Evolutionary conservation across 2,797 vertebrate species (phyloP).

Genomic region (Crocidura indochinensis): DNA sequence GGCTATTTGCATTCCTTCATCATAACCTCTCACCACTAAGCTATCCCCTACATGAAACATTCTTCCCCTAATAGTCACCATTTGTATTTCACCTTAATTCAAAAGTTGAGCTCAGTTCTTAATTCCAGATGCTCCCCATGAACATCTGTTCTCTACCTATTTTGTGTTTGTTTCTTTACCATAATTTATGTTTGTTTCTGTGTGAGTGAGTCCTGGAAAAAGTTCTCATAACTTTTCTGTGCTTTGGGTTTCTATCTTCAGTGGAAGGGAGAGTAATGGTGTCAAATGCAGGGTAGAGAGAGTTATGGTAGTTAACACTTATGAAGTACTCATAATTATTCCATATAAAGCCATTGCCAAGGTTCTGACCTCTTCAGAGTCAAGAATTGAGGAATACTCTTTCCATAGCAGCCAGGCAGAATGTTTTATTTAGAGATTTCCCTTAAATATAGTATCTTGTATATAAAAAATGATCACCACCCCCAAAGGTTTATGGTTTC

Average conservation of each 20-base stretch:
- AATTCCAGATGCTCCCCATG: background rate
- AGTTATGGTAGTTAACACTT: conserved; percentile 14
- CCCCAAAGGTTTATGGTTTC: conserved; percentile 11
- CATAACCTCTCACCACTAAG: background rate
- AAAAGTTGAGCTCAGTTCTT: conserved; percentile 28
- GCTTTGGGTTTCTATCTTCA: conserved; percentile 9
- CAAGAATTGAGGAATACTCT: too few species aligned
- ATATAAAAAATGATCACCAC: background rate
- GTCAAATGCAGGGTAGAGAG: background rate
- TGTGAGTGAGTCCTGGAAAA: background rate
- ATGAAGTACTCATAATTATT: conserved; percentile 2
- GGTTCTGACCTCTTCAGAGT: background rate
- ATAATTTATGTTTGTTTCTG: background rate
- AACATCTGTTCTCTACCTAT: background rate
- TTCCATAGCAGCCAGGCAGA: background rate
- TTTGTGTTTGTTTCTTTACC: background rate
- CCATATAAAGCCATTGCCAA: background rate
- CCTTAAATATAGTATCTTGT: conserved; percentile 10
- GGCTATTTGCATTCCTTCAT: background rate
- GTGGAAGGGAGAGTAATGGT: background rate
- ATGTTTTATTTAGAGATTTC: conserved; percentile 27
- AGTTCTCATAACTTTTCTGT: conserved; percentile 42
- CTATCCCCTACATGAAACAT: background rate
- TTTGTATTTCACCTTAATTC: conserved; percentile 10
- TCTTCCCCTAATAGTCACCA: conserved; percentile 7